Evolutionary conservation across 1,140 invertebrate species (phyloP).

Genomic region (Bactericera cockerelli): DNA sequence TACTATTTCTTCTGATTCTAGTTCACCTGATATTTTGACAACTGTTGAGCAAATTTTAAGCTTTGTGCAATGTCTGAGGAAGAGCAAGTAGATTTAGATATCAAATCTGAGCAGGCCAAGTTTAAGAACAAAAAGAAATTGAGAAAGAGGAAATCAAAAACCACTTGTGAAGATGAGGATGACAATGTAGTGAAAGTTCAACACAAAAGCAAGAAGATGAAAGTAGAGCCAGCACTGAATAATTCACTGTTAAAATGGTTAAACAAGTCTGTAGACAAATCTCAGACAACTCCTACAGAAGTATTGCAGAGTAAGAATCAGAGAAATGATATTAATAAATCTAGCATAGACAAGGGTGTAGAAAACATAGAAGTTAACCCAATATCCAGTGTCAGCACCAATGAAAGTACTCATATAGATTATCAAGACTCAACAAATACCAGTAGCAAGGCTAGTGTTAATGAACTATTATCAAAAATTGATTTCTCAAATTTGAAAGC

Average conservation of each 20-base stretch:
- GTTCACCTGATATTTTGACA: background rate
- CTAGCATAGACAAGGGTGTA: no score
- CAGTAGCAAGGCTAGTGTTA: no score
- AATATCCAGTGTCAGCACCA: no score
- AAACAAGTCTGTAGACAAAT: background rate
- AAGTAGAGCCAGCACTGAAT: background rate
- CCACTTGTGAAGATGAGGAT: background rate
- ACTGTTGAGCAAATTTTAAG: background rate
- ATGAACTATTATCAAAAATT: no score
- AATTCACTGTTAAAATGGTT: conserved; percentile 2
- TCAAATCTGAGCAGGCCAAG: background rate
- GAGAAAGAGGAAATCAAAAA: background rate
- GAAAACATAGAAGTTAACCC: no score
- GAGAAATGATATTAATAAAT: no score
- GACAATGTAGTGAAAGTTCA: background rate
- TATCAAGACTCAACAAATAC: no score
- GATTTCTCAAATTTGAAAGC: no score
- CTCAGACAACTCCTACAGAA: no score
- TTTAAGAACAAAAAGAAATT: background rate
- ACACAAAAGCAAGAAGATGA: background rate
- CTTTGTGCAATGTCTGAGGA: background rate
- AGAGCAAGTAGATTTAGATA: background rate
- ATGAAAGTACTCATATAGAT: no score
- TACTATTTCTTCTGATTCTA: background rate
- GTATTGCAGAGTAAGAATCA: no score